phyloP scores from a whole-genome alignment of 2,797 vertebrate genomes.

The Hydrolagus colliei region DNA sequence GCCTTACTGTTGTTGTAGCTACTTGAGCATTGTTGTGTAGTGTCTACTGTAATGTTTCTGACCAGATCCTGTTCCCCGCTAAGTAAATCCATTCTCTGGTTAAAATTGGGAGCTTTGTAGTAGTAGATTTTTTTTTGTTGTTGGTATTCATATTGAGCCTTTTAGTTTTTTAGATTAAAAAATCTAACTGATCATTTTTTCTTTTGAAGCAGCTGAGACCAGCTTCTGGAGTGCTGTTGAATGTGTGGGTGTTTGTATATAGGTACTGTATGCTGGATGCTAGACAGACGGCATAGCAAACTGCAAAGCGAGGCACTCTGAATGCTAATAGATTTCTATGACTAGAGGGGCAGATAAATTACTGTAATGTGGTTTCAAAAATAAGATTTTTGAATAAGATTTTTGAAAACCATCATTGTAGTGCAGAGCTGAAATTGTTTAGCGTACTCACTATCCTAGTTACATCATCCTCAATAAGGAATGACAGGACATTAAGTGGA shows the following conservation, averaged over 20 bases:
- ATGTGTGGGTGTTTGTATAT: slow-evolving; percentile 49
- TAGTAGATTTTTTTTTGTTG: background rate
- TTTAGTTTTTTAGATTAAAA: background rate
- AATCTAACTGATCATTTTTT: slow-evolving; percentile 11
- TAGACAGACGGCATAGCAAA: slow-evolving; percentile 39
- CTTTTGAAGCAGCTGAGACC: background rate
- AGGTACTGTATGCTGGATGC: slow-evolving; percentile 52
- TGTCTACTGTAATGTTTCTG: slow-evolving; percentile 13
- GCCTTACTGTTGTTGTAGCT: background rate
- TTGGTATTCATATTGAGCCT: slow-evolving; percentile 2
- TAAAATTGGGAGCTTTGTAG: background rate
- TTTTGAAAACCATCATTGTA: background rate
- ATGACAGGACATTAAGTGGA: background rate
- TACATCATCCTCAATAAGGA: background rate
- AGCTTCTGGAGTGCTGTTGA: background rate
- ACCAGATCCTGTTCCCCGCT: background rate
- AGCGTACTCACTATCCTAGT: background rate
- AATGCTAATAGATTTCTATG: slow-evolving; percentile 54
- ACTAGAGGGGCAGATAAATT: background rate
- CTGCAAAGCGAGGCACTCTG: slow-evolving; percentile 50
- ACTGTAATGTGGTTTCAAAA: background rate
- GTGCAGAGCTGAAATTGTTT: background rate
- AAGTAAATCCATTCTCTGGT: background rate
- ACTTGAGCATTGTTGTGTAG: background rate
- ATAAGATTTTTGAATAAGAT: background rate